Evolutionary conservation across 2,797 vertebrate species (phyloP).

Genomic region (Mus minutoides): DNA sequence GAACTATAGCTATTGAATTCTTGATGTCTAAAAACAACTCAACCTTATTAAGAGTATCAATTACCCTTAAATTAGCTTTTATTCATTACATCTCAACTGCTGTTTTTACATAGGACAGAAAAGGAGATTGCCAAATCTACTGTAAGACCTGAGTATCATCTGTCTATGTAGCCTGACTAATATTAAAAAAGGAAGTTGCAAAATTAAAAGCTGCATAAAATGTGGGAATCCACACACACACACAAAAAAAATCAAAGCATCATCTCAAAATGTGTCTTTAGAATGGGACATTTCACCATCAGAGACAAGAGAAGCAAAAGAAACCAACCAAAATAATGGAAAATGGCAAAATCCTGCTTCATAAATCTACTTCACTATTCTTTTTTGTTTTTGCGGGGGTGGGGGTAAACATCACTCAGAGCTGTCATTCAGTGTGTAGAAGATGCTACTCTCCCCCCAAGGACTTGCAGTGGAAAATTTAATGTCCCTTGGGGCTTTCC

Average conservation of each 20-base stretch:
- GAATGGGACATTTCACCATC: constrained; percentile 10
- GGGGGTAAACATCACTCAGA: neutral
- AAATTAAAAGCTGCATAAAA: neutral
- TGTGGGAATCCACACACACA: neutral
- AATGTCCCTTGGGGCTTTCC: constrained; percentile 40
- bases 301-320: constrained; percentile 27
- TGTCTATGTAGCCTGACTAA: neutral
- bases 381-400: neutral
- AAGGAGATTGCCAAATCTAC: constrained; percentile 18
- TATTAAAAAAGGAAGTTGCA: neutral
- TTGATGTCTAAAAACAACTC: constrained; percentile 42
- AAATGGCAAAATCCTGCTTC: neutral
- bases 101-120: neutral
- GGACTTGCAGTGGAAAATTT: constrained; percentile 63
- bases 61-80: constrained; percentile 45
- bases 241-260: neutral
- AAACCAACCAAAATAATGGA: constrained; percentile 3
- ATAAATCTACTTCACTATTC: constrained; percentile 60
- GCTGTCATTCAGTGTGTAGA: neutral
- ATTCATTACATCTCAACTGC: constrained; percentile 26
- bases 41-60: constrained; percentile 36
- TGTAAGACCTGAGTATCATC: neutral
- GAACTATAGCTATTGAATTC: neutral
- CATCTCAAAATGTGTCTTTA: constrained; percentile 6
- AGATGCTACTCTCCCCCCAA: rapidly evolving